A percentile compares a stretch with the other conserved stretches of the same genome.
Conservation (phyloP, 2,797 vertebrate genomes). For the Varecia variegata region DNA sequence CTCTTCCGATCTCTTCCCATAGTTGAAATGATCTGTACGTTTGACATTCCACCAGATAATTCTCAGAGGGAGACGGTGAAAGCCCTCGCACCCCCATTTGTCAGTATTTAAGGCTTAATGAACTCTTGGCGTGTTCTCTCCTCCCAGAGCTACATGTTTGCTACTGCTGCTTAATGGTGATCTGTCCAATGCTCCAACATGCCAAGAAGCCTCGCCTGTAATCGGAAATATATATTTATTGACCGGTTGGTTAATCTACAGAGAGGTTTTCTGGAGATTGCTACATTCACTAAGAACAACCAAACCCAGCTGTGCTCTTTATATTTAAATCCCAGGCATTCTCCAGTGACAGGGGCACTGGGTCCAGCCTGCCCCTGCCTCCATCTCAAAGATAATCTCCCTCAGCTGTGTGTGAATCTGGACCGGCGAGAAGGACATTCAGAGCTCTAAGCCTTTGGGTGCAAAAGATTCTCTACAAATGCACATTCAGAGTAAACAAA, state of each 20-base stretch:
- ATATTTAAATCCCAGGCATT: conserved; percentile 40
- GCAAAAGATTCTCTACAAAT: conserved; percentile 69
- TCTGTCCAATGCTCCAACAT: conserved; percentile 16
- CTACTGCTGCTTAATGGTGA: conserved; percentile 56
- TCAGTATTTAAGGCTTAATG: conserved; percentile 72
- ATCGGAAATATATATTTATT: conserved; percentile 68
- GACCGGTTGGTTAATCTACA: conserved; percentile 37
- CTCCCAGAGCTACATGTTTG: conserved; percentile 49
- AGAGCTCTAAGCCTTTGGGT: conserved; percentile 25
- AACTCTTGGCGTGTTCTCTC: conserved; percentile 60
- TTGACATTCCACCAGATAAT: conserved; percentile 58
- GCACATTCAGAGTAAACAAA: conserved; percentile 82
- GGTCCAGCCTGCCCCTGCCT: background rate
- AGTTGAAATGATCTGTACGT: conserved; percentile 49
- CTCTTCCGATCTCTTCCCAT: background rate
- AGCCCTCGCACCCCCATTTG: conserved; percentile 4
- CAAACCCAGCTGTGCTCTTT: conserved; percentile 53
- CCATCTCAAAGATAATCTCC: conserved; percentile 1
- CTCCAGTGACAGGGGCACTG: background rate
- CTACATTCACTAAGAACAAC: background rate
- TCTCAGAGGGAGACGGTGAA: conserved; percentile 49
- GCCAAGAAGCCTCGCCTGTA: conserved; percentile 50
- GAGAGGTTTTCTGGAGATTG: background rate
- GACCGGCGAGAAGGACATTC: background rate
- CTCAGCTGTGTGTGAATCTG: conserved; percentile 31